Base-by-base conservation (phyloP, 2,113 vertebrate genomes). In the Poeciliopsis turrubarensis region DNA sequence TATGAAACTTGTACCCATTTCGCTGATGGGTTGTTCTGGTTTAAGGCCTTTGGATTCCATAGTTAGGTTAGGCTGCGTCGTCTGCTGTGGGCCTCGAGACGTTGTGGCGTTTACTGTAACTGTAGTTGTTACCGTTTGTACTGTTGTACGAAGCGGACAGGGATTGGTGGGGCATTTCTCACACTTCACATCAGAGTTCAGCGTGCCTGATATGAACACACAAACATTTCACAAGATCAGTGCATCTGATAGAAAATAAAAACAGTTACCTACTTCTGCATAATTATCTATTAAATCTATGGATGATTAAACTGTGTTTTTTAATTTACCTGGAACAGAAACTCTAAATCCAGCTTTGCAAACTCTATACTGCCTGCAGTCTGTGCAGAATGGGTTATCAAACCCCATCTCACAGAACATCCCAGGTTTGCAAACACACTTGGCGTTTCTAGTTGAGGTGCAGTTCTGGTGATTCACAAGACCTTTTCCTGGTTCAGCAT, bases 361-460 rank as follows among this genome's bases (percentile, higher is more conserved):
- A 1, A 0, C 0, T 5, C 0, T 83, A 72, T 92, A 88, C 5
- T 0, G 37, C 0, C 0, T 1, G 70, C 94, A 95, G 0, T 10
- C n/a, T 14, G 0, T 0, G 41, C 86, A 91, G 66, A 19, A 54
- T 0, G 25, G 39, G 0, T 7, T 0, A 0, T 65, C 0, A 57
- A n/a, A 75, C 0, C 0, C 37, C 0, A 87, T 0, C 0, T 0
- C 0, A 79, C 94, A 95, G 68, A 3, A 94, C 72, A 0, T 87
- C 27, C 86, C 92, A 25, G 86, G 26, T 47, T 32, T 44, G 74
- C 94, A 95, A 7, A 2, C 13, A 83, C 94, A 95, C 60, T 1
- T 77, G 14, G 92, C 10, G 0, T 27, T 65, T 41, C 8, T 54
- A n/a, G 71, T 84, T 1, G 60, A n/a, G 17, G 85, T 77, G 87